Percentiles rank a stretch among this genome's conserved stretches.
phyloP scores from a whole-genome alignment of 1,140 invertebrate species.

The Pseudomyrmex cubaensis region DNA sequence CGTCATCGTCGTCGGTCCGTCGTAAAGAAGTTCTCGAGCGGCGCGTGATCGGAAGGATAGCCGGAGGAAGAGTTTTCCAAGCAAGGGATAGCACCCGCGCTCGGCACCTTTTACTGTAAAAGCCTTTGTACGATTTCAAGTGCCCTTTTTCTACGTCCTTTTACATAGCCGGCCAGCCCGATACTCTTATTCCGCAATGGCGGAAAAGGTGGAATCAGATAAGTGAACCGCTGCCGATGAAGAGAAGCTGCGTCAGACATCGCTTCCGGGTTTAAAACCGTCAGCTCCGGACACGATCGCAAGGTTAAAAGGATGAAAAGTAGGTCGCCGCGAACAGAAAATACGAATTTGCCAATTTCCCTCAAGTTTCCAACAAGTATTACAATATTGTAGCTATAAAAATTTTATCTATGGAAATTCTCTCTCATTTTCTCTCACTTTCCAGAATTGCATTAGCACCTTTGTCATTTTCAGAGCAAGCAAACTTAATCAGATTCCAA shows the following conservation, averaged over 20 bases:
- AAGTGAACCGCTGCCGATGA: constrained; percentile 33
- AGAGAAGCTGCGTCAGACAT: constrained; percentile 56
- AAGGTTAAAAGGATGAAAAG: constrained; percentile 33
- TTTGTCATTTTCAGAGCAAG: not conserved
- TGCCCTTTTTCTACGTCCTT: constrained; percentile 35
- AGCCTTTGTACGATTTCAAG: constrained; percentile 70
- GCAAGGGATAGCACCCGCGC: constrained; percentile 31
- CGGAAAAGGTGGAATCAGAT: constrained; percentile 46
- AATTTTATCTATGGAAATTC: not conserved
- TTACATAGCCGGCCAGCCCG: constrained; percentile 25
- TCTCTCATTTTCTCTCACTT: too few species aligned
- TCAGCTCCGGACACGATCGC: constrained; percentile 29
- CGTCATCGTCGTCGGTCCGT: constrained; percentile 36
- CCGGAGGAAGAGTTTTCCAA: constrained; percentile 27
- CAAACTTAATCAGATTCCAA: constrained; percentile 47
- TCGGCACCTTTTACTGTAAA: constrained; percentile 59
- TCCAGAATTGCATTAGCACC: not conserved
- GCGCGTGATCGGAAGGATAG: constrained; percentile 63
- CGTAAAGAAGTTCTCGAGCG: constrained; percentile 69
- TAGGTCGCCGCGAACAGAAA: not conserved
- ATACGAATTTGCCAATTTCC: not conserved
- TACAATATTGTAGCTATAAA: not conserved
- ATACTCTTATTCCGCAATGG: constrained; percentile 22
- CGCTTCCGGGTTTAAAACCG: constrained; percentile 53
- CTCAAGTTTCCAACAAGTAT: not conserved